phyloP scores from a whole-genome alignment of 2,888 invertebrate genomes.

The Eremobia ochroleuca region DNA sequence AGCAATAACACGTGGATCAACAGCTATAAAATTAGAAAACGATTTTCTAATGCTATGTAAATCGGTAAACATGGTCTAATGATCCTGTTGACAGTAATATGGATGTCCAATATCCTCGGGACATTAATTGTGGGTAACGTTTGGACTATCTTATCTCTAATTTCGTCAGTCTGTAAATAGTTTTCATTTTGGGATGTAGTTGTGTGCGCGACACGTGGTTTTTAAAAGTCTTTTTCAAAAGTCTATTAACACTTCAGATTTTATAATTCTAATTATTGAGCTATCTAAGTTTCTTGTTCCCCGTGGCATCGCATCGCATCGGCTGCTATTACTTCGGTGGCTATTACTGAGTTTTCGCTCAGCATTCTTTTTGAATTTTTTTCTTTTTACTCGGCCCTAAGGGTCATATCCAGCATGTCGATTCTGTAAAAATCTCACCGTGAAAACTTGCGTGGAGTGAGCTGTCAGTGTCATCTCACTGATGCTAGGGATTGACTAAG shows the following conservation, averaged over 20 bases:
- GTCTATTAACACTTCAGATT: background rate
- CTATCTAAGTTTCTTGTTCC: background rate
- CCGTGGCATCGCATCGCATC: too few relatives aligned
- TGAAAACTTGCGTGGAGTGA: too few relatives aligned
- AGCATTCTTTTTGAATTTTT: too few relatives aligned
- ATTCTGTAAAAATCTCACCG: too few relatives aligned
- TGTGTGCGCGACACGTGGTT: background rate
- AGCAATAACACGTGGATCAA: slow-evolving; percentile 8
- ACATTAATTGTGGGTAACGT: slow-evolving; percentile 35
- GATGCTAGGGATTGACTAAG: too few relatives aligned
- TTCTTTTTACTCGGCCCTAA: too few relatives aligned
- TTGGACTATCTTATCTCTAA: background rate
- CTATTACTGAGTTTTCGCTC: too few relatives aligned
- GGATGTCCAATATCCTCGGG: slow-evolving; percentile 43
- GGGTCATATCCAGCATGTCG: too few relatives aligned
- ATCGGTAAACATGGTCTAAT: slow-evolving; percentile 35
- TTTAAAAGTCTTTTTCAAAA: background rate
- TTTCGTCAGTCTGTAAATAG: slow-evolving; percentile 32
- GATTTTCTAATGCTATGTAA: slow-evolving; percentile 19
- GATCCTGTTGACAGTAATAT: slow-evolving; percentile 56
- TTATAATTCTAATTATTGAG: background rate
- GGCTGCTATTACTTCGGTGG: too few relatives aligned
- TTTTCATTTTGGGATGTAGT: slow-evolving; percentile 15
- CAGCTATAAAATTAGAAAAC: slow-evolving; percentile 46
- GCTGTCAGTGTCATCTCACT: too few relatives aligned